Percentiles rank a stretch among this genome's conserved stretches.
Conservation (phyloP, 2,113 vertebrate genomes). For the Colius striatus region DNA sequence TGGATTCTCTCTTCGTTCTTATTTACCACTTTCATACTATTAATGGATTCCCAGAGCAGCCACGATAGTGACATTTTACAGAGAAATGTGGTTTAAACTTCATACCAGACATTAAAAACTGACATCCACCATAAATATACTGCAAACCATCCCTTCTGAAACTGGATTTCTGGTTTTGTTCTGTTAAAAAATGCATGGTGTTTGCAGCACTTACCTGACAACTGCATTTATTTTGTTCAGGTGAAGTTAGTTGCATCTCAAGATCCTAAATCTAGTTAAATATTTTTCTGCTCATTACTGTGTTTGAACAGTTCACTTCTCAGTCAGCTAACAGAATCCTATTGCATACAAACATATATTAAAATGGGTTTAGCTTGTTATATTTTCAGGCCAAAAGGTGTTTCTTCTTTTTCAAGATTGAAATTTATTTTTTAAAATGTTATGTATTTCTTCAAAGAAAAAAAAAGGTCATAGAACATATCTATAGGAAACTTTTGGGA, state of each 20-base stretch:
- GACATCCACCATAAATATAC: slow-evolving; percentile 4
- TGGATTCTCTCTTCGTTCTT: not conserved
- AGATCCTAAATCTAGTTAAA: not conserved
- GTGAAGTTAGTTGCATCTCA: not conserved
- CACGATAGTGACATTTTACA: not conserved
- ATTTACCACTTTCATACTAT: slow-evolving; percentile 13
- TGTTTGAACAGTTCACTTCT: not conserved
- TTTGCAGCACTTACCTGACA: not conserved
- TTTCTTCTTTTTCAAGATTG: not conserved
- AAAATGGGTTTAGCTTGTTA: not conserved
- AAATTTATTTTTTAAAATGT: not conserved
- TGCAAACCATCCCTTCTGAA: not conserved
- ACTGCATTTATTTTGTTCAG: not conserved
- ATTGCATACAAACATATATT: not conserved
- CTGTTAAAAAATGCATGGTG: not conserved
- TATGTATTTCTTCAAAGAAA: not conserved
- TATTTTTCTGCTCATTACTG: not conserved
- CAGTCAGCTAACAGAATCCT: not conserved
- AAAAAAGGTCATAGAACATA: not conserved
- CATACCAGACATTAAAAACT: slow-evolving; percentile 28
- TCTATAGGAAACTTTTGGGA: not conserved
- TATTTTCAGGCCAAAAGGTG: not conserved
- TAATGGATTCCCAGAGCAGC: not conserved
- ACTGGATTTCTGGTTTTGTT: not conserved
- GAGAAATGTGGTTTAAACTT: slow-evolving; percentile 6